Conservation (phyloP, 2,888 invertebrate genomes). For the Catocala nupta region DNA sequence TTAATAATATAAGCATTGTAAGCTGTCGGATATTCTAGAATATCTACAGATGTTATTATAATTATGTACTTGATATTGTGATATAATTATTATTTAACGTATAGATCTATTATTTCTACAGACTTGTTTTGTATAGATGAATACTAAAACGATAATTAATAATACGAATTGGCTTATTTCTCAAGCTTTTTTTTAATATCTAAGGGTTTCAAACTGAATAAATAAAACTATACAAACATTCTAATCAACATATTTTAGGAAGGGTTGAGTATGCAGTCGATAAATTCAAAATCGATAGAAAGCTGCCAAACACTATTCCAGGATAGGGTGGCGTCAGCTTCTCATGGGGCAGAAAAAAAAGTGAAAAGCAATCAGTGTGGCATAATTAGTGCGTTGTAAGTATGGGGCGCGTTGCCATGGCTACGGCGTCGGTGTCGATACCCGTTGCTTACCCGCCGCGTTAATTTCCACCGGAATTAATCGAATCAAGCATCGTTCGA, state of each 20-base stretch:
- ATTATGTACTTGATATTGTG: too few species aligned
- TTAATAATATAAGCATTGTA: slow-evolving; percentile 25
- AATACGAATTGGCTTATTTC: too few species aligned
- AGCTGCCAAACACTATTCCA: slow-evolving; percentile 70
- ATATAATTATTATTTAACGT: too few species aligned
- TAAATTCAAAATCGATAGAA: slow-evolving; percentile 66
- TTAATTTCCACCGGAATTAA: slow-evolving; percentile 85
- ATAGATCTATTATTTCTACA: too few species aligned
- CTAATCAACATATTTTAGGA: slow-evolving; percentile 48
- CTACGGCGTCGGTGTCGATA: slow-evolving; percentile 81
- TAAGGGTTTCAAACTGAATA: slow-evolving; percentile 11
- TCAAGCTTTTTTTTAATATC: neutral
- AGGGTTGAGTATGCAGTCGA: slow-evolving; percentile 53
- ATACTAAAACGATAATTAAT: too few species aligned
- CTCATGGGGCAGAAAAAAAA: slow-evolving; percentile 85
- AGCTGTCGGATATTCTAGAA: neutral
- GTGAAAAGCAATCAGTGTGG: slow-evolving; percentile 87
- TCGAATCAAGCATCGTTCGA: slow-evolving; percentile 79
- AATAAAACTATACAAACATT: slow-evolving; percentile 41
- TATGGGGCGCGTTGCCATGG: slow-evolving; percentile 85
- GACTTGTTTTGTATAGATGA: too few species aligned
- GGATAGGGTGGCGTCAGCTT: slow-evolving; percentile 83
- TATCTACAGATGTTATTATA: too few species aligned
- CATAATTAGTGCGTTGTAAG: slow-evolving; percentile 87
- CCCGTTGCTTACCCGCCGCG: slow-evolving; percentile 81